Conservation (phyloP, 2,888 invertebrate genomes). For the Thymelicus sylvestris region DNA sequence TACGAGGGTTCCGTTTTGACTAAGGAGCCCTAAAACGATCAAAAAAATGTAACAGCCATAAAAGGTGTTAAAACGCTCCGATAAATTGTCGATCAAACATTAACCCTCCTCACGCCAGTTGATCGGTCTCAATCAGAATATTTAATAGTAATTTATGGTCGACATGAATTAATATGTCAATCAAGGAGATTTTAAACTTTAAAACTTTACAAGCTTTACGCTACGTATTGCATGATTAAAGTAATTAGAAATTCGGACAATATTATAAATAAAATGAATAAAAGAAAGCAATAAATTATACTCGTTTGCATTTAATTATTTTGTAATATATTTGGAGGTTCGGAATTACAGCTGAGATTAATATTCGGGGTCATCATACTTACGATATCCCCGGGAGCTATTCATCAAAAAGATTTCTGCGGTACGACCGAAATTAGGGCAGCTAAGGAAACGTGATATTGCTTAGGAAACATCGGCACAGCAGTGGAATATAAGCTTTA, state of each 20-base stretch:
- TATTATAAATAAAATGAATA: not conserved
- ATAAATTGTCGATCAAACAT: conserved; percentile 8
- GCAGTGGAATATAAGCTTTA: conserved; percentile 23
- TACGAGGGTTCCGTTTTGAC: too few species aligned
- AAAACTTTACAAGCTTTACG: conserved; percentile 8
- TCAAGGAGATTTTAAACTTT: conserved; percentile 21
- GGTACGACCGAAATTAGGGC: conserved; percentile 23
- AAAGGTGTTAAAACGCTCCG: not conserved
- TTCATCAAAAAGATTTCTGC: conserved; percentile 49
- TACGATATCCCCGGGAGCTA: conserved; percentile 46
- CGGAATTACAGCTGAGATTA: conserved; percentile 41
- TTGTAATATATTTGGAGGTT: conserved; percentile 28
- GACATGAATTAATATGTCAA: conserved; percentile 20
- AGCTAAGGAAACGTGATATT: conserved; percentile 44
- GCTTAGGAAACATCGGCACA: conserved; percentile 38
- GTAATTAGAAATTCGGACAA: not conserved
- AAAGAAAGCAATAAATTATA: conserved; percentile 26
- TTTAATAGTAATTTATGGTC: conserved; percentile 26
- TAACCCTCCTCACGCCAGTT: conserved; percentile 13
- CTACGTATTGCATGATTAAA: conserved; percentile 23
- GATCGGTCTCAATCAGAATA: conserved; percentile 19
- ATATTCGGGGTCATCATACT: conserved; percentile 48
- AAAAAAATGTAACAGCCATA: not conserved
- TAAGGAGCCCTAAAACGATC: too few species aligned
- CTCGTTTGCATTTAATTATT: conserved; percentile 31